These are phyloP conservation scores for Cossypha polioptera DNA, from an alignment of 2,797 vertebrate genomes.

Conservation along the genomic window DNA sequence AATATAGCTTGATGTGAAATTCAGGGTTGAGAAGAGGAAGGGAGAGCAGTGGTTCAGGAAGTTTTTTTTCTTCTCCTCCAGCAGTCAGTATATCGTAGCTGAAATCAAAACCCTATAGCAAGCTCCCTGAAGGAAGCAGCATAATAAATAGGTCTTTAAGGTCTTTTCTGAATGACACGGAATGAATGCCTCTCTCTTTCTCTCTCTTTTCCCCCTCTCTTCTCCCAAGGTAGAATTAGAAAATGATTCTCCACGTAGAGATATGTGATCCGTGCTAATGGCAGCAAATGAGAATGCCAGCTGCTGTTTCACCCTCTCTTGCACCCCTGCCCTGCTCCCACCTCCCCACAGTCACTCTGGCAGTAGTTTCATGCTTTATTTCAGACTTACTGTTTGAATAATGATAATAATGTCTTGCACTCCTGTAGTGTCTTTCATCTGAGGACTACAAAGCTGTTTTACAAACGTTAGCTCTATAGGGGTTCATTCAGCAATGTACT, in stretches of 20 bases:
- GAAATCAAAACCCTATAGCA: slow-evolving; percentile 65
- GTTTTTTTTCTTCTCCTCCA: slow-evolving; percentile 31
- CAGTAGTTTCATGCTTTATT: slow-evolving; percentile 55
- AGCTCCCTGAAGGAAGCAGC: slow-evolving; percentile 60
- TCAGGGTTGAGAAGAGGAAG: neutral
- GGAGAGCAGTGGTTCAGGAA: slow-evolving; percentile 27
- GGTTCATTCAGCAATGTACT: slow-evolving; percentile 3
- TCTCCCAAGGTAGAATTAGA: slow-evolving; percentile 53
- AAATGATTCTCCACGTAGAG: slow-evolving; percentile 31
- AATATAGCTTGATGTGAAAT: slow-evolving; percentile 14
- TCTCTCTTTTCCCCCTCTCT: slow-evolving; percentile 43
- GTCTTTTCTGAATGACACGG: slow-evolving; percentile 61
- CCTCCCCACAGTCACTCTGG: slow-evolving; percentile 16
- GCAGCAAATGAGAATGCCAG: slow-evolving; percentile 57
- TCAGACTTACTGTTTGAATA: slow-evolving; percentile 46
- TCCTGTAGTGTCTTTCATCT: slow-evolving; percentile 55
- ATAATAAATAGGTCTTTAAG: slow-evolving; percentile 71
- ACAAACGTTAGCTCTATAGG: slow-evolving; percentile 16
- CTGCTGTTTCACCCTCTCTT: slow-evolving; percentile 5
- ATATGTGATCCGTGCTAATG: slow-evolving; percentile 35
- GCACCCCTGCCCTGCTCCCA: slow-evolving; percentile 34
- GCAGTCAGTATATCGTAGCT: slow-evolving; percentile 50
- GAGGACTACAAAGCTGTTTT: slow-evolving; percentile 42
- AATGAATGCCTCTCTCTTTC: slow-evolving; percentile 58
- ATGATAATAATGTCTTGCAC: slow-evolving; percentile 32